Base-by-base conservation (phyloP, 2,888 invertebrate species). In the Alentia gelatinosa region DNA sequence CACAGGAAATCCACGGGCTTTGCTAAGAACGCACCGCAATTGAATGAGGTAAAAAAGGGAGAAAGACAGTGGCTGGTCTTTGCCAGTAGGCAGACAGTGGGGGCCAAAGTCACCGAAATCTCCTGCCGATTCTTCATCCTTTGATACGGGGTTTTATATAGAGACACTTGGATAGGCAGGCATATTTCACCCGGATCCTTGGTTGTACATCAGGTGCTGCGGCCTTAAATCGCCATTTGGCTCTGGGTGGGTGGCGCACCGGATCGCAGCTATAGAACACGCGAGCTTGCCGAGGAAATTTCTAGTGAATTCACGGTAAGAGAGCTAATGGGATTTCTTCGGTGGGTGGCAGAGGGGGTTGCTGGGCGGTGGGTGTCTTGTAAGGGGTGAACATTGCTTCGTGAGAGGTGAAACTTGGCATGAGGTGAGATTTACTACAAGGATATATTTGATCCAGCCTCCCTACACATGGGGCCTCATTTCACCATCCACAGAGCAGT, bases 181-280 rank as follows among this genome's bases (percentile, higher is more conserved):
- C 79, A 39, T 79, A 79, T 79, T 79, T 79, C 79, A 79, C 37
- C n/a, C 79, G 79, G 79, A 79, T 79, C 79, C 35, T 15, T 39
- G 79, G 79, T 3, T 39, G 79, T 79, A 79, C 79, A 39, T 79
- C 79, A 39, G 35, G 79, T 79, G 37, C 35, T 19, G 79, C n/a
- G 37, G 79, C 79, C 37, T 79, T 79, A 79, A 79, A 79, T 79
- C 79, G n/a, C 79, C 79, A 79, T 79, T 79, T 79, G 39, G 37
- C 35, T 56, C 56, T 12, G 56, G 56, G 56, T 12, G 30, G 74
- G 1, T 33, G 74, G n/a, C 33, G 74, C 19, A 15, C 15, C 74
- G 1, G 74, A 74, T 26, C 74, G n/a, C 33, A 26, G 15, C 33
- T 15, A 33, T 74, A 74, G 30, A 74, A 30, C 74, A 74, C 30